Base-by-base conservation (phyloP, 2,888 invertebrate genomes). In the Acheta domesticus region DNA sequence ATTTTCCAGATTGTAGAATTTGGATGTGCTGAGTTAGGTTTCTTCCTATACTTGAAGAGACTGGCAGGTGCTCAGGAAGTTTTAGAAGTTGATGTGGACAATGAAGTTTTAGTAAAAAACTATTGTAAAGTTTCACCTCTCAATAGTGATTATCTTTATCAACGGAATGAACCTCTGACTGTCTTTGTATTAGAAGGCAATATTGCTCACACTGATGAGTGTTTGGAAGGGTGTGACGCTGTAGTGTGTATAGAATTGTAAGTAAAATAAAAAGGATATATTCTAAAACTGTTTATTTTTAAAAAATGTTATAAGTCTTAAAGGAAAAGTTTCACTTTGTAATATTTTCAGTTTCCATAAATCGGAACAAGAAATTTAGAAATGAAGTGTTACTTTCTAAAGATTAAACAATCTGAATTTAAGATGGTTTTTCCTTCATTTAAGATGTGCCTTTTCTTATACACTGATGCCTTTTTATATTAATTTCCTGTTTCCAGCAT, bases 201-300 rank as follows among this genome's bases (percentile, higher is more conserved):
- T 88, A 92, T 95, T 36, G 91, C 91, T 5, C 90, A 93, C 81
- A 90, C 91, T 3, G 94, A 95, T 85, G 88, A 89, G 80, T 87
- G 91, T 79, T 87, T 97, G 1, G 87, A 89, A 21, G 90, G 92
- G 77, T 90, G 90, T 79, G 95, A 97, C 88, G 96, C 93, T 12
- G 93, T 96, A 8, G 88, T 95, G 79, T 92, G 93, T 77, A 92
- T 97, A 82, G 97, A 97, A 89, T 88, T 97, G 94, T 94, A 87
- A 88, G 91, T 87, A 81, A 23, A 20, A n/a, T 3, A 21, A 75
- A 23, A 14, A 78, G n/a, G 75, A 75, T 20, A 20, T 49, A n/a
- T 79, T 48, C 20, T 74, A n/a, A 76, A 73, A 16, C 75, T 74
- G 3, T 50, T 73, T 48, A 80, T 19, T 79, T 11, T 16, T 73